Conservation (phyloP, 2,888 invertebrate species). For the Drosophila kuntzei region DNA sequence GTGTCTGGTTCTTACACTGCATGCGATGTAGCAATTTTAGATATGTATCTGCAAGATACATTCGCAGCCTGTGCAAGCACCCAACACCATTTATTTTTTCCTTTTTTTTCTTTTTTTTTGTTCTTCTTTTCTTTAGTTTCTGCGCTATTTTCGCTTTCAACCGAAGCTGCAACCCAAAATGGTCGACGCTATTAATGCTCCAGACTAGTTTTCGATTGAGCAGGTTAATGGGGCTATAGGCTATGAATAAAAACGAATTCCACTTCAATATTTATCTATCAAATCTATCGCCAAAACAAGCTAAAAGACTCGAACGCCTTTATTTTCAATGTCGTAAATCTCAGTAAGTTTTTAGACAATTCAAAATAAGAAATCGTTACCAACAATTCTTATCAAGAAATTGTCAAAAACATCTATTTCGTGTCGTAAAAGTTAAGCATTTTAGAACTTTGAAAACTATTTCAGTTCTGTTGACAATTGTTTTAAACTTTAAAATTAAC, state of each 20-base stretch:
- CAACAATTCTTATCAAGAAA: not conserved
- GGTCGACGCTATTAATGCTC: conserved; percentile 47
- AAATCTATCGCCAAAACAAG: conserved; percentile 1
- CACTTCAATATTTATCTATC: conserved; percentile 12
- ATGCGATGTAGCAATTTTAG: conserved; percentile 71
- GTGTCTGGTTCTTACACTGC: conserved; percentile 71
- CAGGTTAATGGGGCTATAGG: conserved; percentile 67
- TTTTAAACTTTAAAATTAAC: not conserved
- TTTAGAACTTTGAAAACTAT: not conserved
- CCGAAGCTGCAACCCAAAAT: conserved; percentile 68
- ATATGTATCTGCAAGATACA: conserved; percentile 74
- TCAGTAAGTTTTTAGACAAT: not conserved
- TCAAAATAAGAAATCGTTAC: not conserved
- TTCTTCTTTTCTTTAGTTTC: conserved; percentile 21
- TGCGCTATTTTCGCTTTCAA: conserved; percentile 77
- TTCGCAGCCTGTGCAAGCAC: conserved; percentile 41
- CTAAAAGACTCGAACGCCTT: not conserved
- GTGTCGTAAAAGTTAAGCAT: not conserved
- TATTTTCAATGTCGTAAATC: not conserved
- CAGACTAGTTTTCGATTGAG: conserved; percentile 62
- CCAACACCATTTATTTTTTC: conserved; percentile 45
- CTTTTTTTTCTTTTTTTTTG: conserved; percentile 4
- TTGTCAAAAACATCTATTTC: not conserved
- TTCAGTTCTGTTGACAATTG: not conserved
- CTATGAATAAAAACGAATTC: conserved; percentile 21